These are phyloP conservation scores for Oryzias curvinotus DNA, from an alignment of 2,113 vertebrate species.

Conservation along the genomic window DNA sequence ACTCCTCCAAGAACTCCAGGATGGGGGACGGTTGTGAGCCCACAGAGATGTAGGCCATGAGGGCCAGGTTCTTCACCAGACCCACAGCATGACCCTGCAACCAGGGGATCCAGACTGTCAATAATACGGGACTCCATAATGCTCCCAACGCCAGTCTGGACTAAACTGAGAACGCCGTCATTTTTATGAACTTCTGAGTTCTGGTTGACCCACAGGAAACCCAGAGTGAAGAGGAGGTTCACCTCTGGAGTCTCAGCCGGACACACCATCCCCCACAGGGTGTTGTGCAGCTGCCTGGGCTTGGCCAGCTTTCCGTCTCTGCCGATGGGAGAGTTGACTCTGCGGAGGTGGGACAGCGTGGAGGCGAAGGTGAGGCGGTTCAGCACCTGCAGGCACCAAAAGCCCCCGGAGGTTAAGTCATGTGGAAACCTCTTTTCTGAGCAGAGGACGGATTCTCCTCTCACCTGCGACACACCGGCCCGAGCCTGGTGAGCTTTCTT, in stretches of 20 bases:
- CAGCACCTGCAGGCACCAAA: constrained; percentile 81
- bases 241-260: constrained; percentile 99
- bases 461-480: constrained; percentile 96
- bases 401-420: too few species aligned
- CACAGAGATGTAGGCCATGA: constrained; percentile 99
- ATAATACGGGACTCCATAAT: neutral
- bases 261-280: constrained; percentile 98
- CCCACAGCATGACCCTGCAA: constrained; percentile 96
- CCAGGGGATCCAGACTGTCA: neutral
- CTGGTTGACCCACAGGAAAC: neutral
- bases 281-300: constrained; percentile 97
- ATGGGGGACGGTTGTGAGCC: constrained; percentile 98
- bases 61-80: constrained; percentile 95
- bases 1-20: constrained; percentile 98
- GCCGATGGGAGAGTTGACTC: constrained; percentile 96
- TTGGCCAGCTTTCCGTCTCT: constrained; percentile 97
- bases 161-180: too few species aligned
- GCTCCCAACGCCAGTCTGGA: too few species aligned
- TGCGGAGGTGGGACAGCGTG: constrained; percentile 92
- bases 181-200: too few species aligned
- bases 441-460: neutral
- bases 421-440: too few species aligned
- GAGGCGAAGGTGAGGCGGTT: constrained; percentile 97
- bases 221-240: neutral
- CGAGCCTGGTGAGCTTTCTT: constrained; percentile 98